These are phyloP conservation scores for Prinia subflava DNA, from an alignment of 2,113 vertebrate genomes.

Conservation along the genomic window DNA sequence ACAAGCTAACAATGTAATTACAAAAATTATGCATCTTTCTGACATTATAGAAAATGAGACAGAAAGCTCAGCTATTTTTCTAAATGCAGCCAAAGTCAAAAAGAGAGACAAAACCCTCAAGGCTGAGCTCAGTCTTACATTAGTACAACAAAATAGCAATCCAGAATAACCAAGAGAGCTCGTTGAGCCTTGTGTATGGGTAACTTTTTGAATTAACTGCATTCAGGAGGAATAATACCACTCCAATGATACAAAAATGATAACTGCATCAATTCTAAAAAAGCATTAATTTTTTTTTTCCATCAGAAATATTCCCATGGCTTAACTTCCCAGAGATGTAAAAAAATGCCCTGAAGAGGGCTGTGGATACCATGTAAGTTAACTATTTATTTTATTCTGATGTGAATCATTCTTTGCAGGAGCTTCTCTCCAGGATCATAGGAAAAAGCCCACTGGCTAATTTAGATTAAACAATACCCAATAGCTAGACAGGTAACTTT, in stretches of 20 bases:
- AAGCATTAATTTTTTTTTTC: background rate
- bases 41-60: constrained; percentile 4
- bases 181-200: rapidly evolving
- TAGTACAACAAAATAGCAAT: background rate
- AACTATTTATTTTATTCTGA: background rate
- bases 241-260: background rate
- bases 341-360: background rate
- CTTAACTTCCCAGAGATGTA: background rate
- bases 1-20: constrained; percentile 1
- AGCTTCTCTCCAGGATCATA: background rate
- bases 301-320: background rate
- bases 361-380: background rate
- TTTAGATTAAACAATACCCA: background rate
- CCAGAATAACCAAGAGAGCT: background rate
- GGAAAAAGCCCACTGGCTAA: background rate
- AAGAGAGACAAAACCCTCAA: background rate
- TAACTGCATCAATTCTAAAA: background rate
- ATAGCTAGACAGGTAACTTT: background rate
- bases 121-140: background rate
- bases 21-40: constrained; percentile 1
- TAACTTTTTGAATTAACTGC: background rate
- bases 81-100: background rate
- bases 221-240: background rate
- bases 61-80: background rate
- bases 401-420: background rate